Evolutionary conservation across 1,140 invertebrate species (phyloP).

Genomic region (Zaprionus davidi): DNA sequence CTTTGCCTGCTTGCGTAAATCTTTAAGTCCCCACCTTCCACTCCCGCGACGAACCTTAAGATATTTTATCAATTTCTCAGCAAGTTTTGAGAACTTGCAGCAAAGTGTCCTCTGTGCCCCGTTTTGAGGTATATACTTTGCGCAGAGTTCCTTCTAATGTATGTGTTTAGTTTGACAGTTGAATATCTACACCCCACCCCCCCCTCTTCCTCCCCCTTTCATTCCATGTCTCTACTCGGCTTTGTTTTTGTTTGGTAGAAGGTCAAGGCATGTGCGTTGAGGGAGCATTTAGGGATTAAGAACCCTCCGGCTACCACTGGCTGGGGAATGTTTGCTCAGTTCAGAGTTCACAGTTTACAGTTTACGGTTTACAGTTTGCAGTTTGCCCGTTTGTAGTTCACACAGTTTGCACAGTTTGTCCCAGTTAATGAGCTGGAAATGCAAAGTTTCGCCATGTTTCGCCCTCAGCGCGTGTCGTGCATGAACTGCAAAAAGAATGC

Average conservation of each 20-base stretch:
- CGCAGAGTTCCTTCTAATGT: constrained; percentile 44
- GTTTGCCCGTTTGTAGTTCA: constrained; percentile 30
- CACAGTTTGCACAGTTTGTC: constrained; percentile 53
- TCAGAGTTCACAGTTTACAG: constrained; percentile 5
- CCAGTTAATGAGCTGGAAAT: constrained; percentile 77
- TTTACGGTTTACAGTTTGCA: constrained; percentile 49
- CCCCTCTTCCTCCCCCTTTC: neutral
- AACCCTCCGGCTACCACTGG: neutral
- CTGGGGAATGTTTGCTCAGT: constrained; percentile 18
- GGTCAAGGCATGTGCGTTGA: constrained; percentile 59
- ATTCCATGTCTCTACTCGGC: neutral
- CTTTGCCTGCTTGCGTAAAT: constrained; percentile 52
- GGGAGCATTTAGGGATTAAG: constrained; percentile 31
- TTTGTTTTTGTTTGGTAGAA: constrained; percentile 47
- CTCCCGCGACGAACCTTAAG: constrained; percentile 53
- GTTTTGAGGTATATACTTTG: constrained; percentile 36
- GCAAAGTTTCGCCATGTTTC: constrained; percentile 56
- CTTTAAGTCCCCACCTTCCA: constrained; percentile 40
- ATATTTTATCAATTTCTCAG: constrained; percentile 76
- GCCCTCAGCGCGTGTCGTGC: neutral
- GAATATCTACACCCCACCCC: neutral
- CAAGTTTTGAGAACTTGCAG: constrained; percentile 63
- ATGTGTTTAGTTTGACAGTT: constrained; percentile 59
- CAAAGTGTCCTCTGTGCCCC: constrained; percentile 41
- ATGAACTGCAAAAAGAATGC: constrained; percentile 5